These are phyloP conservation scores for Misgurnus anguillicaudatus DNA, from an alignment of 2,113 vertebrate species.

Conservation along the genomic window DNA sequence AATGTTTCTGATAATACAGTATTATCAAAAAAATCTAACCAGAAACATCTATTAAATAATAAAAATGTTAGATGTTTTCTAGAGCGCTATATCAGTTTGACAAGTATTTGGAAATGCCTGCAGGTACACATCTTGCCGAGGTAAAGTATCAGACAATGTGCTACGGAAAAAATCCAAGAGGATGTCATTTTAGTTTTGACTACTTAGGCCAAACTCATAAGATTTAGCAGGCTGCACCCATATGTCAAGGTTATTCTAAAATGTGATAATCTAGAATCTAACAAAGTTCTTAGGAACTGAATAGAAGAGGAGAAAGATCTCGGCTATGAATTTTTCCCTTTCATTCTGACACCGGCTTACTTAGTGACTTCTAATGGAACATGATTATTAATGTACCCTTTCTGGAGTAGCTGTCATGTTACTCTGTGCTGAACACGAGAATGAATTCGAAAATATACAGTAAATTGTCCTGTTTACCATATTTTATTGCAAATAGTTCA, in stretches of 20 bases:
- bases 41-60: background rate
- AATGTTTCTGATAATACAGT: background rate
- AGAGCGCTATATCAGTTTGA: background rate
- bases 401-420: constrained; percentile 82
- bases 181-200: background rate
- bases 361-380: constrained; percentile 80
- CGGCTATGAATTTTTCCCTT: constrained; percentile 4
- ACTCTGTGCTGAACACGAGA: constrained; percentile 58
- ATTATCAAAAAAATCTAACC: background rate
- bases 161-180: background rate
- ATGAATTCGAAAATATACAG: constrained; percentile 91
- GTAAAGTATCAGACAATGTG: background rate
- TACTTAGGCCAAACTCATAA: background rate
- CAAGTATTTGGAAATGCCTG: background rate
- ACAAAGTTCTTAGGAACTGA: background rate
- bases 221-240: background rate
- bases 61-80: background rate
- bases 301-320: background rate
- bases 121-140: background rate
- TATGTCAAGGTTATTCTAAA: background rate
- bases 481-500: constrained; percentile 83
- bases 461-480: constrained; percentile 85
- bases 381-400: constrained; percentile 94
- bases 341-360: constrained; percentile 65
- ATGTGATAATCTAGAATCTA: background rate